phyloP scores from a whole-genome alignment of 2,113 vertebrate species.

The Pantherophis guttatus region DNA sequence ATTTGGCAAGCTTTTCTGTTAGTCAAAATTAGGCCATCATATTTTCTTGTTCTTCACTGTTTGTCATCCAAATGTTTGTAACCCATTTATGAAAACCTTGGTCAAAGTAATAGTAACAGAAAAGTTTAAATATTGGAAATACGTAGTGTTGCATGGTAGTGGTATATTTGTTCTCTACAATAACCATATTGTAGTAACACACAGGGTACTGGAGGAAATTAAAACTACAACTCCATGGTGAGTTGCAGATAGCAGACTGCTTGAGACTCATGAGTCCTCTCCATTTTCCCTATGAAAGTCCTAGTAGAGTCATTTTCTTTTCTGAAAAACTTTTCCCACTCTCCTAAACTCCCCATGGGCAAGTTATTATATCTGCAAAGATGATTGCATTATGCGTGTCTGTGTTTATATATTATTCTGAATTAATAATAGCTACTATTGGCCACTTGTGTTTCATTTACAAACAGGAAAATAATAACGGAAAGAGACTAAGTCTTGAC shows the following conservation, averaged over 20 bases:
- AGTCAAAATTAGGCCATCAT: not conserved
- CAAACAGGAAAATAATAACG: not conserved
- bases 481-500: not conserved
- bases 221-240: not conserved
- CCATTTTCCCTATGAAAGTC: not conserved
- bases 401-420: not conserved
- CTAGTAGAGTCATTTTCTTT: not conserved
- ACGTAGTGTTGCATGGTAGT: no score
- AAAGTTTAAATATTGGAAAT: not conserved
- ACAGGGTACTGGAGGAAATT: not conserved
- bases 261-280: not conserved
- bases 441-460: not conserved
- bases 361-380: not conserved
- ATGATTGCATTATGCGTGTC: not conserved
- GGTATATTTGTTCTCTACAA: not conserved
- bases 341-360: not conserved
- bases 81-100: not conserved
- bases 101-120: not conserved
- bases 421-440: not conserved
- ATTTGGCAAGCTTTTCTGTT: not conserved
- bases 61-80: not conserved
- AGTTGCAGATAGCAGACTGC: not conserved
- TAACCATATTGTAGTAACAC: not conserved
- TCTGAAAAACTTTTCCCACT: not conserved
- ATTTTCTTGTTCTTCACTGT: not conserved